A percentile compares a stretch with the other conserved stretches of the same genome.
Evolutionary conservation across 2,797 vertebrate species (phyloP).

Genomic region (Harpagifer antarcticus): DNA sequence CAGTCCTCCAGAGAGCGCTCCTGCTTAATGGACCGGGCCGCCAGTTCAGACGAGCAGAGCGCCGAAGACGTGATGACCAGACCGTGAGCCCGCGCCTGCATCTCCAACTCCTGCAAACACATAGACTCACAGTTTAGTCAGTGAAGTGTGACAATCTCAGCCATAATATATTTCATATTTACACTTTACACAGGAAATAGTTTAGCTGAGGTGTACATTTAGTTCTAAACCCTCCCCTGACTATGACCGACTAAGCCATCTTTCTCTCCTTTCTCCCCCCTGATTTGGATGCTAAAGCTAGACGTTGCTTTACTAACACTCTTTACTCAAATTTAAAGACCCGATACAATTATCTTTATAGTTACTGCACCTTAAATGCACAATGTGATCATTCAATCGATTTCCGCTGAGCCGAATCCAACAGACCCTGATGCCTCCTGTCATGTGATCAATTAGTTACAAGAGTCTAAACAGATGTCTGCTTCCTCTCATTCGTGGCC

Average conservation of each 20-base stretch:
- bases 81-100: conserved; percentile 97
- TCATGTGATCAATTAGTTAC: conserved; percentile 27
- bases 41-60: conserved; percentile 89
- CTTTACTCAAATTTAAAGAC: no score
- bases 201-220: not conserved
- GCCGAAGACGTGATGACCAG: conserved; percentile 89
- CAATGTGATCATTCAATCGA: conserved; percentile 26
- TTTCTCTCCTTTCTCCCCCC: not conserved
- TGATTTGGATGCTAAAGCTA: not conserved
- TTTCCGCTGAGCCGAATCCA: conserved; percentile 9
- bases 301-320: no score
- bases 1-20: conserved; percentile 90
- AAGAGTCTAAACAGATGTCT: not conserved
- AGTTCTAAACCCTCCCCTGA: not conserved
- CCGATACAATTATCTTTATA: not conserved
- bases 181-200: no score
- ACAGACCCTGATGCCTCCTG: not conserved
- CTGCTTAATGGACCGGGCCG: conserved; percentile 90
- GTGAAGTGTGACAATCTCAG: not conserved
- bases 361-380: not conserved
- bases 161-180: not conserved
- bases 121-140: not conserved
- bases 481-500: not conserved
- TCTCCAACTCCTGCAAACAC: conserved; percentile 91
- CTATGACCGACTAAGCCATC: not conserved